These are phyloP conservation scores for Drosophila triauraria DNA, from an alignment of 1,140 invertebrate species.

Conservation along the genomic window DNA sequence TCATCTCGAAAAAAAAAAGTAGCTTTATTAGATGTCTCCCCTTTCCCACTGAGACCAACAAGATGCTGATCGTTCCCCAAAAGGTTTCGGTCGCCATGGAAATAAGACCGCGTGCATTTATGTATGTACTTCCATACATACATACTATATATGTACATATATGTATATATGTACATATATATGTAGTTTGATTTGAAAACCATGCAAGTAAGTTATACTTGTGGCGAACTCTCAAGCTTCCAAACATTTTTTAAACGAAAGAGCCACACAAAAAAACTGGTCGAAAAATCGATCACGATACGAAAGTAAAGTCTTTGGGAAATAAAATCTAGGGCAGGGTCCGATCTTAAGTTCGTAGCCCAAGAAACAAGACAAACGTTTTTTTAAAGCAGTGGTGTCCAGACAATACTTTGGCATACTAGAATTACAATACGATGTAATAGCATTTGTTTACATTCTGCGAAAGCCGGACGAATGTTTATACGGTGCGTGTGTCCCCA, in stretches of 20 bases:
- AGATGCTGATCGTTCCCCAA: slow-evolving; percentile 30
- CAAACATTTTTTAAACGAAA: background rate
- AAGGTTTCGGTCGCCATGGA: slow-evolving; percentile 12
- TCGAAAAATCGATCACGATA: no score
- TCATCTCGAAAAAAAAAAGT: slow-evolving; percentile 20
- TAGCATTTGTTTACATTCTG: no score
- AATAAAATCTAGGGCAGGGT: no score
- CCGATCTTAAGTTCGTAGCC: no score
- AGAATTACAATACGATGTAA: no score
- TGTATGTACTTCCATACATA: background rate
- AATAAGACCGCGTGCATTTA: background rate
- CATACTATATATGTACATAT: background rate
- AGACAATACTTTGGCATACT: no score
- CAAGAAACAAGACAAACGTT: no score
- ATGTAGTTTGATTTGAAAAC: background rate
- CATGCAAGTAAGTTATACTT: background rate
- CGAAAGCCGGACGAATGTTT: no score
- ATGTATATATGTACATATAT: background rate
- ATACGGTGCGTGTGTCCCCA: no score
- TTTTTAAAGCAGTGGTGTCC: no score
- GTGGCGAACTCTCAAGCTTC: background rate
- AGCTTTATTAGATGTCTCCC: slow-evolving; percentile 2
- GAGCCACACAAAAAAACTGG: no score
- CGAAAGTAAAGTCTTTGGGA: no score
- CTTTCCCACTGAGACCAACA: background rate